Conservation (phyloP, 2,113 vertebrate species). For the Hiodon alosoides region DNA sequence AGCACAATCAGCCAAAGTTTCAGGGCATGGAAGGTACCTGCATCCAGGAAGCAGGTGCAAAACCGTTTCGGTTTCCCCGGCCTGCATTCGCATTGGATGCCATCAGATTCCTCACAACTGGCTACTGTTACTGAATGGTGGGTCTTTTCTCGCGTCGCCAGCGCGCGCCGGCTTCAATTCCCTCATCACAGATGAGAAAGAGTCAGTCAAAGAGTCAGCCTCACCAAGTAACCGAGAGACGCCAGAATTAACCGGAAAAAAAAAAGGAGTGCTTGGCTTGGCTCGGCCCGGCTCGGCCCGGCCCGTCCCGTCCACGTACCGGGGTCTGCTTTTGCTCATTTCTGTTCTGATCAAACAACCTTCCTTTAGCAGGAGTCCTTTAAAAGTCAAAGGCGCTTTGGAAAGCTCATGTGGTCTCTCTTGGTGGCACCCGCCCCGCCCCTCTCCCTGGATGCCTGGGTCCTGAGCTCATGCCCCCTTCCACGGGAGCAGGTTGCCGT, state of each 20-base stretch:
- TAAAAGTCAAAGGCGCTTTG: not conserved
- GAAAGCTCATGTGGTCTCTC: not conserved
- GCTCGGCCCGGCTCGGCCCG: slow-evolving; percentile 46
- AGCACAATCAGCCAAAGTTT: too few relatives aligned
- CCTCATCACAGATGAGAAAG: too few relatives aligned
- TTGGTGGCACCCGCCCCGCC: slow-evolving; percentile 10
- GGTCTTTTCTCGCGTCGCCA: not conserved
- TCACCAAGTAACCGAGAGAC: slow-evolving; percentile 43
- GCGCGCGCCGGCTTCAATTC: not conserved
- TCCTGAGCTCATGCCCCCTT: slow-evolving; percentile 40
- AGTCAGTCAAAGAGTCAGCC: slow-evolving; percentile 17
- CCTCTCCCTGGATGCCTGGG: slow-evolving; percentile 29
- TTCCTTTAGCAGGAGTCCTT: not conserved
- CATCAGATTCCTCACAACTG: too few relatives aligned
- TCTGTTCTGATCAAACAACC: slow-evolving; percentile 1
- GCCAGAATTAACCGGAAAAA: slow-evolving; percentile 57
- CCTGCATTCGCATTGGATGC: too few relatives aligned
- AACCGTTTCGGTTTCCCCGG: too few relatives aligned
- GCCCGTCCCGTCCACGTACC: slow-evolving; percentile 10
- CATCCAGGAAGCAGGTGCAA: too few relatives aligned
- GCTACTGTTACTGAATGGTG: not conserved
- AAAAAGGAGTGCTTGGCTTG: slow-evolving; percentile 62
- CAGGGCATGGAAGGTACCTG: too few relatives aligned
- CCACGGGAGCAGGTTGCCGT: slow-evolving; percentile 29
- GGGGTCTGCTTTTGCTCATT: slow-evolving; percentile 48